Base-by-base conservation (phyloP, 2,113 vertebrate genomes). In the Entomyzon cyanotis region DNA sequence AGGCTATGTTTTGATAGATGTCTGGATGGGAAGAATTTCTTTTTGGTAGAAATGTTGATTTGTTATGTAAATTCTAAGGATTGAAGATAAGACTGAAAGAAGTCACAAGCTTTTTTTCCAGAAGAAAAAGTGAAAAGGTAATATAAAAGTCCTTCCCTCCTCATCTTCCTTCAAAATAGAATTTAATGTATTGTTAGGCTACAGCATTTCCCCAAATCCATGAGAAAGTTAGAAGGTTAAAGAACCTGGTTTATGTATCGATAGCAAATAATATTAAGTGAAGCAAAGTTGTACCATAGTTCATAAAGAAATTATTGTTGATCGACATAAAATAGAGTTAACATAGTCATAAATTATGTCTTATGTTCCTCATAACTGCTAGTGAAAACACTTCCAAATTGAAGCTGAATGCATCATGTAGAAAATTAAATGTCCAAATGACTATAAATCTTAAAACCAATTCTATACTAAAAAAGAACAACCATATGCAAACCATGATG, bases 361-460 rank as follows among this genome's bases (percentile, higher is more conserved):
- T 81, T 78, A 62, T 39, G 41, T 73, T 91, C 64, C 53, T 84
- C 37, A 37, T 81, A 95, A 89, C 69, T 82, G 52, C 33, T 76
- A 41, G 35, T 71, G 44, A 94, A 94, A 94, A 87, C 39, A 75
- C 28, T 75, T 78, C 44, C 31, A 93, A 87, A 93, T 28, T 78
- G 69, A 89, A 89, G 58, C 33, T 81, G 64, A 93, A 81, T 49
- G 41, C 39, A 84, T 75, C 35, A 78, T 28, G 62, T 68, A 84
- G 70, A 95, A 87, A 91, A 91, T 87, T 64, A 68, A 60, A 84
- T 60, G 41, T 84, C 62, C n/a, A 68, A 89, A 87, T 18, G 87
- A 71, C 87, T 76, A 92, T 87, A 89, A 89, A 89, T 78, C 74
- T 89, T 81, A 44, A 78, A 73, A 74, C 31, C 16, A 91, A 49